Evolutionary conservation across 2,888 invertebrate species (phyloP), one percentile per base, ranked within the genome.

Genomic region (Diarsia rubi): DNA sequence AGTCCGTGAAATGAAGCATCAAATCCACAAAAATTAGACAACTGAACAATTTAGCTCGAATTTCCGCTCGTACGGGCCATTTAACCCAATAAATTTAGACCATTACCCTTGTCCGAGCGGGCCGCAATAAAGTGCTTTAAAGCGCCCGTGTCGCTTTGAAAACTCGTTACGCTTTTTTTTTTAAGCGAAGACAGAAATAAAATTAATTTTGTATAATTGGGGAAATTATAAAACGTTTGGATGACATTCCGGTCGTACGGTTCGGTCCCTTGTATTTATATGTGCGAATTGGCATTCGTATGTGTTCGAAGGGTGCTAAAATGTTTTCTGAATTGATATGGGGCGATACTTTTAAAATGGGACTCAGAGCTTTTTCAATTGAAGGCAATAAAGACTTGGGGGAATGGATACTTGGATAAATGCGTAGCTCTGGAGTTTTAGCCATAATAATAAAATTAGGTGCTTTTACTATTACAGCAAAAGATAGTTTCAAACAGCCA

Each of bases 21-120:
- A 93, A 94, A 94, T 93, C 93, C 92, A 92, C 93, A 93, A 93
- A 95, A 95, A 94, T 95, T 94, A 94, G 94, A 95, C 93, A 93
- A 92, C 92, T 93, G 94, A 93, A 93, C 94, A 93, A 94, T 94
- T 95, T 93, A 92, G 91, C 90, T 89, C 85, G 91, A 93, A 93
- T 93, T 94, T 92, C 93, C 92, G 92, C 92, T 93, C 86, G 92
- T 88, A 92, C 93, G 93, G 91, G 80, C 92, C 94, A 95, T 95
- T 95, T 92, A 94, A 94, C 93, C 93, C 95, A 95, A 96, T 96
- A 95, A 95, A 95, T 96, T 96, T 94, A 91, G 92, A 93, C 94
- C 93, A 95, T 96, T 95, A 95, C 93, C 93, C 94, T 90, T 94
- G 95, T 95, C 94, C 94, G 91, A 93, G 90, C 91, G 92, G 76